Evolutionary conservation across 2,797 vertebrate genomes (phyloP).

Genomic region (Notamacropus eugenii): DNA sequence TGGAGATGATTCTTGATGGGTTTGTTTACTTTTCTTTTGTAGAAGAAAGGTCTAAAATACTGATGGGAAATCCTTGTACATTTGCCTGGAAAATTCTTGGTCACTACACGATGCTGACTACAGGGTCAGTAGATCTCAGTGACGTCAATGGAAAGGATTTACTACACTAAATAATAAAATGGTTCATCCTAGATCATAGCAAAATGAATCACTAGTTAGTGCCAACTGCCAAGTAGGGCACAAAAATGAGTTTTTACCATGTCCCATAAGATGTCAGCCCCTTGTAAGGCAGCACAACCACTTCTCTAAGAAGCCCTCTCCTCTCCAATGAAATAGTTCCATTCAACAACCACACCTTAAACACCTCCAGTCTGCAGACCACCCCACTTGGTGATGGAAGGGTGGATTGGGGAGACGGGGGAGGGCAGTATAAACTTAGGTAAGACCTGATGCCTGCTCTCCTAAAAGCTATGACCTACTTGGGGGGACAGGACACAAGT

Average conservation of each 20-base stretch:
- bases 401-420: no score
- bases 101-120: not conserved
- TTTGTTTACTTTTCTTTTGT: conserved; percentile 16
- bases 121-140: conserved; percentile 4
- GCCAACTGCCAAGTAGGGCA: conserved; percentile 52
- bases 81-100: not conserved
- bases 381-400: not conserved
- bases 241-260: conserved; percentile 58
- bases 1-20: not conserved
- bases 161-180: conserved; percentile 67
- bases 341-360: not conserved
- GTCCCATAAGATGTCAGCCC: not conserved
- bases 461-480: not conserved
- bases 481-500: not conserved
- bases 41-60: conserved; percentile 4
- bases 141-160: conserved; percentile 46
- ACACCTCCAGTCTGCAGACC: not conserved
- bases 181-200: conserved; percentile 51
- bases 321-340: not conserved
- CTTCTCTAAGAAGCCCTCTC: not conserved
- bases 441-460: not conserved
- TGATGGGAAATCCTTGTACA: not conserved
- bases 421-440: not conserved
- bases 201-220: conserved; percentile 54
- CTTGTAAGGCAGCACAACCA: not conserved